Base-by-base conservation (phyloP, 2,888 invertebrate species). In the Trimorus sp. region DNA sequence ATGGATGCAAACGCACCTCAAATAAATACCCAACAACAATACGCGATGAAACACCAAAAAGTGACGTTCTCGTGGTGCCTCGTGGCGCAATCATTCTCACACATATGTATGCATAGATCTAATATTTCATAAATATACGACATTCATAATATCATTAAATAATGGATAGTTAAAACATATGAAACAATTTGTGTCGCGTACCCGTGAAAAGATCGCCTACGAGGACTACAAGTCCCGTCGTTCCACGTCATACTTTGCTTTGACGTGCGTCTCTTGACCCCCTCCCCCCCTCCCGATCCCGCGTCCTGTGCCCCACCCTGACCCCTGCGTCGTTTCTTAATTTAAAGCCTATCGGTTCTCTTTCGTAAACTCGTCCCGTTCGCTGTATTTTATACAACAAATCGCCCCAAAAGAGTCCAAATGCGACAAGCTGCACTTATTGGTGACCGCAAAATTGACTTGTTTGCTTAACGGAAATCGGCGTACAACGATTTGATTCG, bases 101-200 rank as follows among this genome's bases (percentile, higher is more conserved):
- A 45, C 45, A 45, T 45, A 45, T 45, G 14, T 51, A 12, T 7
- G 14, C 58, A 74, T 71, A 62, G 48, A 76, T 62, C 58, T 56
- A 56, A 69, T 74, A 74, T 74, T 63, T 26, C 26, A 79, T 78
- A 79, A 63, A 78, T 75, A 75, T 76, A 68, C 60, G 62, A 79
- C 78, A 79, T 71, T 56, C 74, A 78, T 74, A 77, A 82, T 75
- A 74, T 82, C 69, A 79, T 82, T 68, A 82, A 79, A 79, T 74
- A 82, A 82, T 70, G 68, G 16, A 71, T 75, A 78, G 59, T 70
- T 66, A 77, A 79, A 82, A 82, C 75, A 79, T 79, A 79, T 76
- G 58, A 82, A 82, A 73, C 16, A 66, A 82, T 76, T 71, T 60
- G 38, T 66, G 58, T 48, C 26, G 26, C 26, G 26, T 26, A 26